Evolutionary conservation across 2,113 vertebrate genomes (phyloP), one percentile per base, ranked within the genome.

Genomic region (Tricholaema leucomelas): DNA sequence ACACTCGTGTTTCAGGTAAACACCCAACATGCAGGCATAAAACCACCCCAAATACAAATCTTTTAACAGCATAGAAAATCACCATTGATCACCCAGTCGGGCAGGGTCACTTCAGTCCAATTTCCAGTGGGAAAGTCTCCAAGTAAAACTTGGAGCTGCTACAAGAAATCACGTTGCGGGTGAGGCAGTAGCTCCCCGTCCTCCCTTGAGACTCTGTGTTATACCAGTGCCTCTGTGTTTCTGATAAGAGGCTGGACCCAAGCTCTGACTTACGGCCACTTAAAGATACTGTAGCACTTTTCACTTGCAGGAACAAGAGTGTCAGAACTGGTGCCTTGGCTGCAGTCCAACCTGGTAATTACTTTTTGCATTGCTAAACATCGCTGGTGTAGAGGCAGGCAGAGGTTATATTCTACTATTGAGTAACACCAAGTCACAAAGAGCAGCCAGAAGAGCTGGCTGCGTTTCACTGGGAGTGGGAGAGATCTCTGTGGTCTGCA

Each of bases 291-390:
- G 3, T 12, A 42, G 76, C 31, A 20, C 56, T 87, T 89, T 87
- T 46, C 67, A 33, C 25, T 28, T 2, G 2, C 23, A 4, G 73
- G 78, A 74, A 8, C 64, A 58, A 86, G 64, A 56, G 67, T 48
- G 82, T 52, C 73, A 36, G 87, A 54, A 80, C 60, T 17, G 1
- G 14, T 21, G 83, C 27, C 20, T 82, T 95, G 92, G 88, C 92
- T 40, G 42, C 38, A 17, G 67, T 79, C 88, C 94, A 96, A 15
- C 73, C 44, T 5, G 13, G 87, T 69, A 80, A 94, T 94, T 77
- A 35, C 81, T 59, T 71, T 18, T 74, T 17, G 74, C 87, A 54
- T 63, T 79, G 54, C 66, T 54, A 91, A 91, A 87, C 84, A 16
- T 12, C 4, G 63, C 63, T 3, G 2, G 73, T 56, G 75, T 55